Evolutionary conservation across 2,797 vertebrate species (phyloP), one percentile per base, ranked within the genome.

Genomic region (Cuniculus paca): DNA sequence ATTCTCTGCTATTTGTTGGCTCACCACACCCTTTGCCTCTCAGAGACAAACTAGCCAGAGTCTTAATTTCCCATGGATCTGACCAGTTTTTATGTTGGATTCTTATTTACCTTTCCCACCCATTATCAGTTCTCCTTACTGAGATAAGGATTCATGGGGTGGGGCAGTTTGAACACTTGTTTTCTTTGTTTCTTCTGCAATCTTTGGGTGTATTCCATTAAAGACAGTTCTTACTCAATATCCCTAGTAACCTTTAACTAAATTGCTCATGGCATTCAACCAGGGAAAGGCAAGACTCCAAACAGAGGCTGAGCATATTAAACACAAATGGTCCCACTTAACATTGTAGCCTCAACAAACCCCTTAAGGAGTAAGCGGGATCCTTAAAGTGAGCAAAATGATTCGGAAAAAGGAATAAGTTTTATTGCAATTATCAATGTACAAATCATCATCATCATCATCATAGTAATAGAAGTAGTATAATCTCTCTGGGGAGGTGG

Each of bases 101-200:
- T 31, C 48, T 68, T 94, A 70, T 87, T 97, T 92, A 93, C n/a
- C 77, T 96, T 97, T 96, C 87, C 77, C 97, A 95, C 31, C 39
- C 28, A 72, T 95, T 79, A 58, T 31, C 2, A 5, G 19, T 63
- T 89, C 83, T 93, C 58, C 26, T 81, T 93, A 56, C 72, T 85
- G n/a, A 87, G 26, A 93, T 50, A 93, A 95, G 93, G 60, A 77
- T 77, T 95, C 63, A 68, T 12, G 50, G 42, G 50, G 42, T 14
- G 17, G 65, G 28, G 16, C 10, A n/a, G 61, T 50, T 82, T 81
- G 86, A 92, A 60, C 85, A 95, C 82, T 6, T 24, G 19, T 82
- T 88, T 95, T 50, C 61, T 94, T 95, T 95, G 83, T 93, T 85
- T 94, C 75, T 75, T 95, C 85, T 86, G 50, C 86, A 70, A 94